Evolutionary conservation across 2,888 invertebrate species (phyloP).

Genomic region (Petrophora chlorosata): DNA sequence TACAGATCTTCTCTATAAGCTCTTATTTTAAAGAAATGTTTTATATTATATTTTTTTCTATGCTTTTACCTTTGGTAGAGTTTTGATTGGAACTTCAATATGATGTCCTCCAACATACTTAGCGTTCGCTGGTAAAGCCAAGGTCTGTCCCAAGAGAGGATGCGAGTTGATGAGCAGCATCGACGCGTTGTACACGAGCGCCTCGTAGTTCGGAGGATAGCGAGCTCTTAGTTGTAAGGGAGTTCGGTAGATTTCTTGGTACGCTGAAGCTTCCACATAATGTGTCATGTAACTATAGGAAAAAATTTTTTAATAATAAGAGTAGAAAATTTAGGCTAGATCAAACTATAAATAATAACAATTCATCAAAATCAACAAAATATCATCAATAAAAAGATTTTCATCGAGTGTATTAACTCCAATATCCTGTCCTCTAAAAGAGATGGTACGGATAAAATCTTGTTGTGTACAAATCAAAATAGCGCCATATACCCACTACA

Average conservation of each 20-base stretch:
- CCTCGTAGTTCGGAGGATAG: conserved; percentile 48
- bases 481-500: conserved; percentile 48
- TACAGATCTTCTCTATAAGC: too few species aligned
- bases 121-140: conserved; percentile 51
- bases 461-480: too few species aligned
- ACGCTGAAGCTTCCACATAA: conserved; percentile 50
- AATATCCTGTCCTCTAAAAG: too few species aligned
- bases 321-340: not conserved
- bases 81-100: conserved; percentile 36
- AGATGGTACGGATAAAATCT: too few species aligned
- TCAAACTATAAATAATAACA: not conserved
- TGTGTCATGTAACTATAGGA: conserved; percentile 47
- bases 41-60: too few species aligned
- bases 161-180: conserved; percentile 59
- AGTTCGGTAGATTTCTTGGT: conserved; percentile 46
- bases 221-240: conserved; percentile 46
- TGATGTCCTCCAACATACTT: conserved; percentile 63
- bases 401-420: too few species aligned
- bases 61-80: conserved; percentile 47
- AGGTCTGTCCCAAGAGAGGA: conserved; percentile 49
- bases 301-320: not conserved
- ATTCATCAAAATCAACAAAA: not conserved
- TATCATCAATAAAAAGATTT: not conserved
- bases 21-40: too few species aligned
- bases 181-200: conserved; percentile 49